These are phyloP conservation scores for Proctacanthus coquilletti DNA, from an alignment of 1,140 invertebrate genomes.

Conservation along the genomic window DNA sequence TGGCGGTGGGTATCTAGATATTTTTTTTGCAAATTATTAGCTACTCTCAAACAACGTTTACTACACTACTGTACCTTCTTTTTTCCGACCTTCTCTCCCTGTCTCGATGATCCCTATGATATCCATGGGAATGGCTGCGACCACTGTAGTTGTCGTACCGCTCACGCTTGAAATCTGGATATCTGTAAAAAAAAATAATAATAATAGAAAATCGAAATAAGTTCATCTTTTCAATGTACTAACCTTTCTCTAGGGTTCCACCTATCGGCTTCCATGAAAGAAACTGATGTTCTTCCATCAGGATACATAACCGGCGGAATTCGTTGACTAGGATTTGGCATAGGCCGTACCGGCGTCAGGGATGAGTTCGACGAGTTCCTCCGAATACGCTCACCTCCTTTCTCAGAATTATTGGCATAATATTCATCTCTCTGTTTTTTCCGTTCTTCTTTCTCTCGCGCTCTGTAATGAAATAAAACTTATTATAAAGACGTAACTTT, in stretches of 20 bases:
- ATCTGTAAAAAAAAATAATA: conserved; percentile 10
- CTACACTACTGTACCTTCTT: conserved; percentile 30
- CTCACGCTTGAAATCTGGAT: conserved; percentile 24
- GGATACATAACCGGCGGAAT: neutral
- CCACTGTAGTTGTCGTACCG: conserved; percentile 20
- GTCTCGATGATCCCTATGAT: conserved; percentile 33
- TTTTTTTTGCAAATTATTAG: neutral
- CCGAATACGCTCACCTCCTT: conserved; percentile 4
- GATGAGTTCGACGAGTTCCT: conserved; percentile 3
- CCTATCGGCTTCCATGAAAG: neutral
- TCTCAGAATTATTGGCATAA: conserved; percentile 5
- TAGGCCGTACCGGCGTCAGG: conserved; percentile 11
- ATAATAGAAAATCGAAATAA: neutral
- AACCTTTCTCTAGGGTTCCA: neutral
- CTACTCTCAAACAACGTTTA: neutral
- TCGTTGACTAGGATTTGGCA: neutral
- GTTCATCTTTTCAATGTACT: neutral
- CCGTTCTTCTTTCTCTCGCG: conserved; percentile 19
- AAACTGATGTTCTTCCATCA: neutral
- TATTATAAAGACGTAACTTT: neutral
- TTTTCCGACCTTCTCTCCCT: conserved; percentile 38
- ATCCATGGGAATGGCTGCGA: conserved; percentile 13
- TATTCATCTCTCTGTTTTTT: conserved; percentile 21
- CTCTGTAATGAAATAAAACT: conserved; percentile 6
- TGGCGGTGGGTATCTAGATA: conserved; percentile 11